phyloP scores from a whole-genome alignment of 2,797 vertebrate species.

The Rhynchonycteris naso region DNA sequence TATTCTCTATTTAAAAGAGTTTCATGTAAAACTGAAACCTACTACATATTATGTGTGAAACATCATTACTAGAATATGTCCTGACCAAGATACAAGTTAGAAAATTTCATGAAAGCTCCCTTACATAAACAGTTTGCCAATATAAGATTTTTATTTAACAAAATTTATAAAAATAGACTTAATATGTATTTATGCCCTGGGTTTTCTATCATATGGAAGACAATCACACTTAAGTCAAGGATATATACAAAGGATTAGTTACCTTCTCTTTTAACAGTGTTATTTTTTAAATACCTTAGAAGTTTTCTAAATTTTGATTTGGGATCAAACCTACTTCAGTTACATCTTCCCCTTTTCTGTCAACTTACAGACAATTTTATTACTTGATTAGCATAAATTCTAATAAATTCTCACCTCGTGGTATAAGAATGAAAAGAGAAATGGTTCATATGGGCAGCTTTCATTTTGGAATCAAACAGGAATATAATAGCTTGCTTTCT shows the following conservation, averaged over 20 bases:
- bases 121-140: neutral
- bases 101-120: neutral
- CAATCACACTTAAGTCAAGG: neutral
- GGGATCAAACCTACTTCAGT: neutral
- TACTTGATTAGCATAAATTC: neutral
- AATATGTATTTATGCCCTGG: neutral
- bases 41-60: neutral
- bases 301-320: slow-evolving; percentile 32
- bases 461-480: neutral
- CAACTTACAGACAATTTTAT: neutral
- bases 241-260: neutral
- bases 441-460: neutral
- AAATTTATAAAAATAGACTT: neutral
- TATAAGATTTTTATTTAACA: slow-evolving; percentile 20
- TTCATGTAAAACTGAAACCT: neutral
- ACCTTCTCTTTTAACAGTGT: neutral
- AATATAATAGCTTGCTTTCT: neutral
- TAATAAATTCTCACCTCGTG: neutral
- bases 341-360: neutral
- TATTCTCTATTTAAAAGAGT: neutral
- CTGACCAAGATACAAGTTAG: neutral
- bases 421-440: neutral
- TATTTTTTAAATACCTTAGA: slow-evolving; percentile 5
- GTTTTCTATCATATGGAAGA: neutral
- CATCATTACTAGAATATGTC: neutral